phyloP scores from a whole-genome alignment of 1,140 invertebrate genomes.

The Asobara japonica region DNA sequence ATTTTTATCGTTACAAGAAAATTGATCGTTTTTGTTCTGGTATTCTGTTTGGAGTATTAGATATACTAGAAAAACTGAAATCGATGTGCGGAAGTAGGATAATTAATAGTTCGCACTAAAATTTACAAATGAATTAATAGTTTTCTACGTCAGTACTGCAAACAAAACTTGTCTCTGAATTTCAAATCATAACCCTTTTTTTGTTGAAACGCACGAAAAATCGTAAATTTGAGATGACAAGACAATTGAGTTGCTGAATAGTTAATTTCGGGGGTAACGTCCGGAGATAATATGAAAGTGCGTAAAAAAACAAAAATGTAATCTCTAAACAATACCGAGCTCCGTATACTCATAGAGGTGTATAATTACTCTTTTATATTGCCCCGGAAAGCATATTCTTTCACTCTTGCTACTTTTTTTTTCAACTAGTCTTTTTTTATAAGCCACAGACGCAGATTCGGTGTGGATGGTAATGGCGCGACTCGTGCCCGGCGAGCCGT shows the following conservation, averaged over 20 bases:
- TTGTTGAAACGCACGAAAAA: background rate
- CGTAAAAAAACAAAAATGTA: background rate
- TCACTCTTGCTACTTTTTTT: slow-evolving; percentile 19
- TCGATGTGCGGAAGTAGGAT: no score
- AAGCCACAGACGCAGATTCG: slow-evolving; percentile 31
- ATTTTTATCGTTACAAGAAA: no score
- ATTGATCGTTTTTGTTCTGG: no score
- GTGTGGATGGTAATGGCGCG: slow-evolving; percentile 59
- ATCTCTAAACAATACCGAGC: background rate
- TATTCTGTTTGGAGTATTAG: no score
- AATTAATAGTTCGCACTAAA: no score
- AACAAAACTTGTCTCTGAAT: no score
- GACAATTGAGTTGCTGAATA: background rate
- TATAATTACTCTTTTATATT: slow-evolving; percentile 36
- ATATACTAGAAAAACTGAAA: no score
- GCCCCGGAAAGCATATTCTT: background rate
- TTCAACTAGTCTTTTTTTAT: slow-evolving; percentile 24
- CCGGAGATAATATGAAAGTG: background rate
- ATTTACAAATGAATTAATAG: no score
- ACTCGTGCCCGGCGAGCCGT: slow-evolving; percentile 60
- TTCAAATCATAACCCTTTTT: no score
- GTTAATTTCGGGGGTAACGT: background rate
- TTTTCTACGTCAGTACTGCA: no score
- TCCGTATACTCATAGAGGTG: background rate
- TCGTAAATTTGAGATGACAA: background rate